Percentiles rank a stretch among this genome's conserved stretches.
These are phyloP conservation scores for Phoeniculus purpureus DNA, from an alignment of 2,797 vertebrate species.

Conservation along the genomic window DNA sequence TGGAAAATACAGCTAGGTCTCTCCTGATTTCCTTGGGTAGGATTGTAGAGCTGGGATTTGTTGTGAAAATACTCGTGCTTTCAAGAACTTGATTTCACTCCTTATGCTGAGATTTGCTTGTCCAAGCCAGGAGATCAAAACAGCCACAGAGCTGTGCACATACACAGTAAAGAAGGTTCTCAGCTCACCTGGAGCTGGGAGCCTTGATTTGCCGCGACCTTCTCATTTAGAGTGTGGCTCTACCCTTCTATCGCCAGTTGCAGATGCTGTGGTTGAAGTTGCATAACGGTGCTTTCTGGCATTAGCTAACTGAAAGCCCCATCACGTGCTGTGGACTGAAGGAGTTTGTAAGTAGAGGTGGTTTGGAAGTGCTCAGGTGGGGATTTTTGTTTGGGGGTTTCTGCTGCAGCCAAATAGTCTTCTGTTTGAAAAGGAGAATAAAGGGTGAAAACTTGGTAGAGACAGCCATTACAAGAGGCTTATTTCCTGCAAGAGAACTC, in stretches of 20 bases:
- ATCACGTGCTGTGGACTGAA: accelerated
- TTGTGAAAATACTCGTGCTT: not conserved
- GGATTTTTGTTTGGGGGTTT: not conserved
- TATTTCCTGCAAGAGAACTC: not conserved
- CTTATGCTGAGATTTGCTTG: not conserved
- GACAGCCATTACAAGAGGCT: not conserved
- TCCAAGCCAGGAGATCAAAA: not conserved
- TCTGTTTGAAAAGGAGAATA: not conserved
- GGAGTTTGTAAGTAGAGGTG: not conserved
- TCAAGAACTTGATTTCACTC: not conserved
- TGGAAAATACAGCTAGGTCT: not conserved
- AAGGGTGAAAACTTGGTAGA: not conserved
- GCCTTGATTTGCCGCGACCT: not conserved
- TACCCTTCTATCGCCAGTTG: not conserved
- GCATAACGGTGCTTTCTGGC: not conserved
- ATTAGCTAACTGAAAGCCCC: not conserved
- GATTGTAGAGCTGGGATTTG: not conserved
- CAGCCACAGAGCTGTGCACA: accelerated
- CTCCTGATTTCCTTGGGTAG: not conserved
- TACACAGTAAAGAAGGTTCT: not conserved
- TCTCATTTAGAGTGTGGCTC: not conserved
- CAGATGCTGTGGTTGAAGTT: not conserved
- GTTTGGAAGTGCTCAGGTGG: not conserved
- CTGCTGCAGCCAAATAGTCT: not conserved
- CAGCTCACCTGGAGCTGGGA: not conserved